Evolutionary conservation across 1,140 invertebrate genomes (phyloP).

Genomic region (Eufriesea mexicana): DNA sequence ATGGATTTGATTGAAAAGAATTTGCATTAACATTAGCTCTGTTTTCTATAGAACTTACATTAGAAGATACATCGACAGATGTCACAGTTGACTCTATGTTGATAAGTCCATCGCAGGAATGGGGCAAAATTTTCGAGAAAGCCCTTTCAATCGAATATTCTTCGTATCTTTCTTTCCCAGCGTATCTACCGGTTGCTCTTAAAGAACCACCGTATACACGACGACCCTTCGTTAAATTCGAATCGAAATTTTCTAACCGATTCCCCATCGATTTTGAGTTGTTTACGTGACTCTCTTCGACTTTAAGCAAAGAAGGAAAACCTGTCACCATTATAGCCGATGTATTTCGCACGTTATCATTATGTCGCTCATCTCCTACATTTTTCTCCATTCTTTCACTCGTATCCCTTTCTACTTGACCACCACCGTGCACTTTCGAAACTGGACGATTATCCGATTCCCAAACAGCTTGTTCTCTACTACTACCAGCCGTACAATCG

Average conservation of each 20-base stretch:
- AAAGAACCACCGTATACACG: slow-evolving; percentile 67
- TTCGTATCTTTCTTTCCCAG: slow-evolving; percentile 41
- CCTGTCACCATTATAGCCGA: slow-evolving; percentile 23
- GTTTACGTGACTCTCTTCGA: slow-evolving; percentile 6
- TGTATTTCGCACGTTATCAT: no score
- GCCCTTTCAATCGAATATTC: slow-evolving; percentile 54
- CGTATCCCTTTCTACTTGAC: background rate
- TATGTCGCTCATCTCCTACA: background rate
- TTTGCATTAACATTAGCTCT: slow-evolving; percentile 2
- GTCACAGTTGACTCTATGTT: slow-evolving; percentile 19
- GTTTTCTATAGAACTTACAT: slow-evolving; percentile 6
- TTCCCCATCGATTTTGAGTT: slow-evolving; percentile 29
- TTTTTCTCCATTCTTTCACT: background rate
- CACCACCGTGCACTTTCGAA: slow-evolving; percentile 55
- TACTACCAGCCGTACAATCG: slow-evolving; percentile 53
- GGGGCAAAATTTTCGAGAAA: slow-evolving; percentile 52
- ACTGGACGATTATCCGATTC: slow-evolving; percentile 45
- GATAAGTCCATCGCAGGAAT: slow-evolving; percentile 42
- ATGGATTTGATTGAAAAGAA: slow-evolving; percentile 79
- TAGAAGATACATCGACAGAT: background rate
- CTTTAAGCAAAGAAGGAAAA: slow-evolving; percentile 25
- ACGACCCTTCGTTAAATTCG: slow-evolving; percentile 44
- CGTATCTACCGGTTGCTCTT: slow-evolving; percentile 55
- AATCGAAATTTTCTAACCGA: background rate
- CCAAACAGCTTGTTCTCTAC: slow-evolving; percentile 51